Base-by-base conservation (phyloP, 2,797 vertebrate species). In the Danionella dracula region DNA sequence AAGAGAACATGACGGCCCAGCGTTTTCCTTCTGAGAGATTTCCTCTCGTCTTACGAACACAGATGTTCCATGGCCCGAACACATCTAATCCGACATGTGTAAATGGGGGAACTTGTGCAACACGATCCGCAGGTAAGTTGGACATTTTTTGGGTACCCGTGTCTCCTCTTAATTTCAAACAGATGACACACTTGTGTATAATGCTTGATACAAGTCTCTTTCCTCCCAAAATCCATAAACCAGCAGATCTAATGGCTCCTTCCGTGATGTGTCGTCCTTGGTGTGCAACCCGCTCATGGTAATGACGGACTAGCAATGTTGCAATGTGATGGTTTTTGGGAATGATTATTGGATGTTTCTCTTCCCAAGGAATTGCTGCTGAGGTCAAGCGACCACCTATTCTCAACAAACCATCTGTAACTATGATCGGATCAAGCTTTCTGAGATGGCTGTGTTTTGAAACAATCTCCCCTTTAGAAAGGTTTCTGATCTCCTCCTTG, bases 231-330 rank as follows among this genome's bases (percentile, higher is more conserved):
- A n/a, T n/a, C n/a, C n/a, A n/a, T n/a, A n/a, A n/a, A n/a, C n/a
- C n/a, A n/a, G n/a, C n/a, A n/a, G n/a, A n/a, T n/a, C n/a, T n/a
- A n/a, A n/a, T n/a, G n/a, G n/a, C n/a, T n/a, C n/a, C n/a, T 13
- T 49, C 23, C 12, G 45, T 45, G 21, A 60, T 60, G 9, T 59
- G 17, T 1, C 27, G 31, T 13, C 48, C 45, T 59, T 71, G 37
- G 10, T 49, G 40, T n/a, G 62, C 37, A 34, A 44, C 62, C 31
- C 50, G 41, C 17, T 27, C 37, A 4, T 50, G 35, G 31, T 70
- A 64, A 57, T 49, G 41, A 23, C 11, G 45, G 34, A 51, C 40
- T 31, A 56, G 27, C 10, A 49, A 42, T 46, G 3, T 27, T 38
- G 67, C 29, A 32, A 58, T 48, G n/a, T 63, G 50, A 51, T 46